Evolutionary conservation across 2,888 invertebrate genomes (phyloP), one percentile per base, ranked within the genome.

Genomic region (Dichetophora obliterata): DNA sequence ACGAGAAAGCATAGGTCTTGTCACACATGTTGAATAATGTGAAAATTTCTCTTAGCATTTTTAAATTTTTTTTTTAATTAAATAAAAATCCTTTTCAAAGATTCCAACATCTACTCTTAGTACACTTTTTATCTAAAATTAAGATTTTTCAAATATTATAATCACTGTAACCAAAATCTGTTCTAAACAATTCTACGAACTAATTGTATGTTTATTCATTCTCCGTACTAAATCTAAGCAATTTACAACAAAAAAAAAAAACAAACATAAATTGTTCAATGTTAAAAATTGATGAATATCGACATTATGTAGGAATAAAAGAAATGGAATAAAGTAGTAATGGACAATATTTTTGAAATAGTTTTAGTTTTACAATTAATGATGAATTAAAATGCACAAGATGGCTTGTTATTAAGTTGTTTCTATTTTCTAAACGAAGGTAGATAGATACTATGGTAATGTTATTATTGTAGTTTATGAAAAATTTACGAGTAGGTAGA

Each of bases 321-420:
- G 11, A 31, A 69, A 52, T 52, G n/a, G 24, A 54, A 69, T 16
- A 6, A 27, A 48, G 11, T 22, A 50, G 50, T n/a, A 66, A 54
- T 9, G 73, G 74, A 65, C 63, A 68, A 76, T 63, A 63, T 75
- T 5, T 77, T 69, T 65, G 24, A 71, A 54, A 52, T 54, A 27
- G 19, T 54, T 68, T n/a, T 27, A 54, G 31, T 52, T 43, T 63
- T 73, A 73, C 63, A 59, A 24, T 59, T 59, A 59, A 57, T 31
- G 24, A 50, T 68, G 57, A 43, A 71, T 37, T 14, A 19, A 71
- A 71, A 37, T 71, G 34, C 59, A 59, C 24, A 71, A 57, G 37
- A 59, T 71, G 71, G 43, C 71, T 59, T 48, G 27, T 59, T 22
- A 43, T 72, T n/a, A 48, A 48, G 19, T 72, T 43, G 59, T 52